Conservation (phyloP, 1,140 invertebrate genomes). For the Cydia pomonella region DNA sequence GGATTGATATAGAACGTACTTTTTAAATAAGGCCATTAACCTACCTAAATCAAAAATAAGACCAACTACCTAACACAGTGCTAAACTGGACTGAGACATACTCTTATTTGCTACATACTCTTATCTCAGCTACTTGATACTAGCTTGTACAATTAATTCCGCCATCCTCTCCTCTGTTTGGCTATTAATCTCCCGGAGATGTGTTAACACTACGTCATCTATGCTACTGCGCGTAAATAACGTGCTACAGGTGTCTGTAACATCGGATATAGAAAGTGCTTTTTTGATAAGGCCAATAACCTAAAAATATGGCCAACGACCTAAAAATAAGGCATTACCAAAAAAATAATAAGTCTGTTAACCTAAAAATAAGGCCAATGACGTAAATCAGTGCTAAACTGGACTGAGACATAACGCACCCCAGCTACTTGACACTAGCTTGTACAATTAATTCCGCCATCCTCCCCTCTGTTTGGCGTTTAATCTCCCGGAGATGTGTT, state of each 20-base stretch:
- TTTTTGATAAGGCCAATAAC: too few species aligned
- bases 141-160: not conserved
- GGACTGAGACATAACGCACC: not conserved
- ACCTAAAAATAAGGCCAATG: not conserved
- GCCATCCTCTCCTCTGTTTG: conserved; percentile 39
- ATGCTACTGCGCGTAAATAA: not conserved
- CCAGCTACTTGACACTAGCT: conserved; percentile 48
- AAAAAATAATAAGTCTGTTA: too few species aligned
- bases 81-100: too few species aligned
- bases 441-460: conserved; percentile 44
- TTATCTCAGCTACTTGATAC: too few species aligned
- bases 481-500: conserved; percentile 51
- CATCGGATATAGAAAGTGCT: too few species aligned
- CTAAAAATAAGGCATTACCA: too few species aligned
- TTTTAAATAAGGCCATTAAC: too few species aligned
- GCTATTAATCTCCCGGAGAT: conserved; percentile 52
- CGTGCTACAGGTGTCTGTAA: not conserved
- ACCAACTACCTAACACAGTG: too few species aligned
- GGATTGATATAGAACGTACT: too few species aligned
- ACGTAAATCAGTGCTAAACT: conserved; percentile 1
- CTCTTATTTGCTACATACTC: too few species aligned
- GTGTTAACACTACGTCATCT: conserved; percentile 40
- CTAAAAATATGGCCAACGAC: too few species aligned
- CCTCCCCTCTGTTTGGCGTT: conserved; percentile 45
- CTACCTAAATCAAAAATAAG: too few species aligned